These are phyloP conservation scores for Troides oblongomaculatus DNA, from an alignment of 2,888 invertebrate species.

Conservation along the genomic window DNA sequence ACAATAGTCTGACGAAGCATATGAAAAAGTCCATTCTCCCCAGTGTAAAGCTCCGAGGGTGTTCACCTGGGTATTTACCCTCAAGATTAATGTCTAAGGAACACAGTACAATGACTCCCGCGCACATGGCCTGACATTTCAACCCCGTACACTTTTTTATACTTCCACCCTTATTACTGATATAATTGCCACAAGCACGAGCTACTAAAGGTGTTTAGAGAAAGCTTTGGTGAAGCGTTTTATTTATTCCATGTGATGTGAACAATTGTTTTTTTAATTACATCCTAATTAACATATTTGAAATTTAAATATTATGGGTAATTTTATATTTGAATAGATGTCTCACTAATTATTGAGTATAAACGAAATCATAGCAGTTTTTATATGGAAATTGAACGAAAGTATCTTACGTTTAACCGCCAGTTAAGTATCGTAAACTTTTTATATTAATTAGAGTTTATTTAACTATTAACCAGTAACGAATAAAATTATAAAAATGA, in stretches of 20 bases:
- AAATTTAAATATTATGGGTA: not conserved
- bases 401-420: too few species aligned
- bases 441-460: too few species aligned
- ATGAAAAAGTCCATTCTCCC: conserved; percentile 9
- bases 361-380: not conserved
- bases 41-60: conserved; percentile 48
- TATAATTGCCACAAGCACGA: conserved; percentile 63
- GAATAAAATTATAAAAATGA: too few species aligned
- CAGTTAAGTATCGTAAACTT: too few species aligned
- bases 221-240: conserved; percentile 66
- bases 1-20: not conserved
- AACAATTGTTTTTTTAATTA: conserved; percentile 29
- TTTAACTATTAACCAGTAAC: too few species aligned
- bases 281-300: not conserved
- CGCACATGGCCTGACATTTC: conserved; percentile 69
- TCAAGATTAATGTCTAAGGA: conserved; percentile 71
- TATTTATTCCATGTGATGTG: conserved; percentile 36
- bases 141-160: conserved; percentile 55
- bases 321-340: not conserved
- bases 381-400: too few species aligned
- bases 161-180: conserved; percentile 67
- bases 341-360: not conserved
- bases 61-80: conserved; percentile 70
- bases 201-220: conserved; percentile 71
- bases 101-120: conserved; percentile 63